Percentiles rank a stretch among this genome's conserved stretches.
Conservation (phyloP, 2,113 vertebrate species). For the Trematocara variabile region DNA sequence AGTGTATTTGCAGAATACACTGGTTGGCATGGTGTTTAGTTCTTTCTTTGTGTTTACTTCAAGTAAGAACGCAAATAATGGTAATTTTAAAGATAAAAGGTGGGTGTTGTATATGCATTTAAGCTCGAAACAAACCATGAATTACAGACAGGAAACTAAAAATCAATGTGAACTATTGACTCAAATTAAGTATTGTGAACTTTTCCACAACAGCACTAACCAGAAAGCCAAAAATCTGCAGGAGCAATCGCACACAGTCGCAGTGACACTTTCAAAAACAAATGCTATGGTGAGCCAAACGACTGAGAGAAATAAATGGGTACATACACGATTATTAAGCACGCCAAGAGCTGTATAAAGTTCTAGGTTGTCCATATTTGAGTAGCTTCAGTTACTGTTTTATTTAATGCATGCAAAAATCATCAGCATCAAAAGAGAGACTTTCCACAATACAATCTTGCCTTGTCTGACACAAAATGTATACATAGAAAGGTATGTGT, state of each 20-base stretch:
- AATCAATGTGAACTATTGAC: not conserved
- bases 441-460: not conserved
- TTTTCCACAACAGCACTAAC: not conserved
- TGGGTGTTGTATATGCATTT: not conserved
- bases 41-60: not conserved
- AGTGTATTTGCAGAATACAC: not conserved
- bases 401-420: not conserved
- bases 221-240: not conserved
- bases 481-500: not conserved
- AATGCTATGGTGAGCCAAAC: not conserved
- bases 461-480: not conserved
- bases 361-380: slow-evolving; percentile 12
- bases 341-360: not conserved
- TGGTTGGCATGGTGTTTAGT: not conserved
- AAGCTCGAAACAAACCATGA: not conserved
- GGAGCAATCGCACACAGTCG: not conserved
- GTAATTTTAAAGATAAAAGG: not conserved
- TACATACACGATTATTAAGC: not conserved
- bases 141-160: not conserved
- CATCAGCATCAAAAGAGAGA: not conserved
- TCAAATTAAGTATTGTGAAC: not conserved
- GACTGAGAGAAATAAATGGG: not conserved
- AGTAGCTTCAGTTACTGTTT: not conserved
- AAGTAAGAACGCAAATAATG: not conserved
- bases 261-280: slow-evolving; percentile 8